Conservation (phyloP, 1,140 invertebrate species). For the Protaetia brevitarsis region DNA sequence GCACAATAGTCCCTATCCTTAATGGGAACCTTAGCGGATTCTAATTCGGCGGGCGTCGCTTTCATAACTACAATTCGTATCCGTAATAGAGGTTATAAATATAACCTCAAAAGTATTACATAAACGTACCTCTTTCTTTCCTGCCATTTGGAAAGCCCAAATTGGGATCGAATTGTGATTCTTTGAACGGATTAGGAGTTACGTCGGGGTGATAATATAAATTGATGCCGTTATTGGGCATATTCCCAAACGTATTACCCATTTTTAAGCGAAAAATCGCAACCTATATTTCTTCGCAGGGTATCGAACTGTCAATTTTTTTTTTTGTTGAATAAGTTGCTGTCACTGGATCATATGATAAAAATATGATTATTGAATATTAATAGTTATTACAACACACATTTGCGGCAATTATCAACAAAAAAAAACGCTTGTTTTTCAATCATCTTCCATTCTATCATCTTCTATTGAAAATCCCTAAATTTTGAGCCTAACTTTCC, state of each 20-base stretch:
- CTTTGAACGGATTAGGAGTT: constrained; percentile 58
- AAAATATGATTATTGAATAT: too few relatives aligned
- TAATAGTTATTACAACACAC: too few relatives aligned
- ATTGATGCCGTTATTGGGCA: constrained; percentile 41
- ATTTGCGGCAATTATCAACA: too few relatives aligned
- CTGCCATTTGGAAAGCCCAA: constrained; percentile 72
- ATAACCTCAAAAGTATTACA: constrained; percentile 32
- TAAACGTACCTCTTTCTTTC: constrained; percentile 67
- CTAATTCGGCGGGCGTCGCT: constrained; percentile 75
- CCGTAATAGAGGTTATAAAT: not conserved
- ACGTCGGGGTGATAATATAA: constrained; percentile 53
- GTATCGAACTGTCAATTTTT: too few relatives aligned
- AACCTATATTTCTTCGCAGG: too few relatives aligned
- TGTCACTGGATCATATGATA: too few relatives aligned
- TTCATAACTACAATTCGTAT: constrained; percentile 68
- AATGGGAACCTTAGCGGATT: constrained; percentile 66
- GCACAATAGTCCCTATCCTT: constrained; percentile 83
- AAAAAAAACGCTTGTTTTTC: too few relatives aligned
- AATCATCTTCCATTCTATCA: too few relatives aligned
- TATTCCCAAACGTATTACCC: constrained; percentile 48
- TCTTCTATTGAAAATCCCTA: too few relatives aligned
- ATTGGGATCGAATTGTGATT: constrained; percentile 73
- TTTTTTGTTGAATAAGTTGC: too few relatives aligned
- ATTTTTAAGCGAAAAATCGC: constrained; percentile 35
- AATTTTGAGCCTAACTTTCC: too few relatives aligned